phyloP scores from a whole-genome alignment of 2,797 vertebrate genomes.

The Ceryle rudis region DNA sequence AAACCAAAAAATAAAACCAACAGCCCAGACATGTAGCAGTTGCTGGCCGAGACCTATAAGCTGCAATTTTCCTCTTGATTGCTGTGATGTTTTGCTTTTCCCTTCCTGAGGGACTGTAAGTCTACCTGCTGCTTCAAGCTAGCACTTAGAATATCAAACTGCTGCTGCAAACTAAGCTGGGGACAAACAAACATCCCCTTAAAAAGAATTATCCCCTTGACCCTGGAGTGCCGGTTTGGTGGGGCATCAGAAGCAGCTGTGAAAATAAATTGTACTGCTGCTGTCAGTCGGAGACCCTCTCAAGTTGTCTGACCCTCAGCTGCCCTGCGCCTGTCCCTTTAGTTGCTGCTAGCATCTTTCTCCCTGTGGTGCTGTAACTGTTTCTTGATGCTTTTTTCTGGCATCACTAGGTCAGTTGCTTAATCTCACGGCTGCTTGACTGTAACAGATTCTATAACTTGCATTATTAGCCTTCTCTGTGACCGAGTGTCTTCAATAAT shows the following conservation, averaged over 20 bases:
- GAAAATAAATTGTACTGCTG: constrained; percentile 12
- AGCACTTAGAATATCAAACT: constrained; percentile 1
- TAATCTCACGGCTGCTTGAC: not conserved
- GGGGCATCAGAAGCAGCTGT: constrained; percentile 23
- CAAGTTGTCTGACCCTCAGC: not conserved
- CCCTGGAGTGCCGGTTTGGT: not conserved
- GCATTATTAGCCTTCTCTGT: not conserved
- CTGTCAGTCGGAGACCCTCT: not conserved
- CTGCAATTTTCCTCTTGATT: not conserved
- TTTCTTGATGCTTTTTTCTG: not conserved
- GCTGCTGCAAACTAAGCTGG: not conserved
- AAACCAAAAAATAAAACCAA: fast-evolving
- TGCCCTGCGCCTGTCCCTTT: not conserved
- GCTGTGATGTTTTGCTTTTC: not conserved
- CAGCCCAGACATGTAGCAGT: not conserved
- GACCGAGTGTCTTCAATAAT: not conserved
- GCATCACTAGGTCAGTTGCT: not conserved
- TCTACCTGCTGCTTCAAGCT: not conserved
- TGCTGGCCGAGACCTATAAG: not conserved
- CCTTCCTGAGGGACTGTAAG: not conserved
- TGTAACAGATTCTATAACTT: not conserved
- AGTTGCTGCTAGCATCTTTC: not conserved
- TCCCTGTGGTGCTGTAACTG: not conserved
- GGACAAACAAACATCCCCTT: constrained; percentile 28
- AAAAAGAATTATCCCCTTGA: not conserved